Conservation (phyloP, 2,888 invertebrate species). For the Agrilus mali region DNA sequence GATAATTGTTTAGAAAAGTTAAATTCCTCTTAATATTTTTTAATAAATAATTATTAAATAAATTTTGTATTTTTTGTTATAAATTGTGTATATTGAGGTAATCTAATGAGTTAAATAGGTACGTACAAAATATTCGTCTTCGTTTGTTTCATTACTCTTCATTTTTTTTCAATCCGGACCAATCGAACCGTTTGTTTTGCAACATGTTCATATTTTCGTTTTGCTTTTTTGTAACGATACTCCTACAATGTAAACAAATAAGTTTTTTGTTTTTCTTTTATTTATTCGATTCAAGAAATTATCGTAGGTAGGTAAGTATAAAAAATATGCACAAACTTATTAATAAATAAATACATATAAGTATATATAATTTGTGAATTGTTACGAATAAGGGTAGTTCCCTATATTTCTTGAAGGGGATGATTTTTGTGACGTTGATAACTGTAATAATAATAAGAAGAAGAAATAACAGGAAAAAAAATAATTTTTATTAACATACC, state of each 20-base stretch:
- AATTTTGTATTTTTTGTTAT: not conserved
- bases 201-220: constrained; percentile 20
- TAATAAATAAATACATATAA: too few species aligned
- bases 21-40: too few species aligned
- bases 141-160: not conserved
- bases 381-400: constrained; percentile 13
- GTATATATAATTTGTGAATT: not conserved
- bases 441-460: too few species aligned
- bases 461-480: constrained; percentile 13
- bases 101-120: too few species aligned
- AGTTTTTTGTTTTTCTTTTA: not conserved
- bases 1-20: too few species aligned
- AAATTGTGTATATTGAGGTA: too few species aligned
- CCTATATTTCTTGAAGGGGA: constrained; percentile 16
- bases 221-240: constrained; percentile 27
- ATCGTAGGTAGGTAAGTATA: not conserved
- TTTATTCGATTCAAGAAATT: constrained; percentile 1
- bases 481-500: not conserved
- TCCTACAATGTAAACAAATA: constrained; percentile 22
- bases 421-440: constrained; percentile 27
- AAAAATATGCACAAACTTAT: not conserved
- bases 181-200: not conserved
- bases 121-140: not conserved
- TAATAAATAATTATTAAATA: too few species aligned
- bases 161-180: constrained; percentile 9